Conservation (phyloP, 2,888 invertebrate genomes). For the Tuberolachnus salignus region DNA sequence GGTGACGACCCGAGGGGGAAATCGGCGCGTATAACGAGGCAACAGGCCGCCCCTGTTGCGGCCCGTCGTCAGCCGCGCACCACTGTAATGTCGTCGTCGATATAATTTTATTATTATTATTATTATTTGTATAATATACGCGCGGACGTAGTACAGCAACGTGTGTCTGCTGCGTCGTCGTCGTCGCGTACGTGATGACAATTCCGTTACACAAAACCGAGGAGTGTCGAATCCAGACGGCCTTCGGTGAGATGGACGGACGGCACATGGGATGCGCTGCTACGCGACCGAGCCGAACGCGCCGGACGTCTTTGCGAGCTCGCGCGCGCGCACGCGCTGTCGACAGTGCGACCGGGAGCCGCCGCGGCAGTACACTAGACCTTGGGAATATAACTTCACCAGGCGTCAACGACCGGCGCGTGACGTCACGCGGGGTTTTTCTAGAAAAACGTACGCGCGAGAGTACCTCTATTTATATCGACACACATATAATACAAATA, state of each 20-base stretch:
- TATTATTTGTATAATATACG: not conserved
- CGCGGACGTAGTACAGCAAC: no score
- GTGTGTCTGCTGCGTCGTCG: no score
- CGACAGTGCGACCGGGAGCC: no score
- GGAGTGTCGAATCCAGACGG: constrained; percentile 54
- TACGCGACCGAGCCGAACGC: not conserved
- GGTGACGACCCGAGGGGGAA: no score
- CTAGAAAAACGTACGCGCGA: constrained; percentile 9
- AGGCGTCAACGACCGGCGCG: constrained; percentile 46
- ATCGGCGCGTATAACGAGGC: no score
- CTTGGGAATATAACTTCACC: constrained; percentile 50
- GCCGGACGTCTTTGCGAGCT: no score
- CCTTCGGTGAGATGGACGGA: constrained; percentile 45
- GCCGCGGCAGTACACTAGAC: constrained; percentile 4
- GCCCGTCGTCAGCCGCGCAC: not conserved
- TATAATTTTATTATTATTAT: no score
- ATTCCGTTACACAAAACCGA: constrained; percentile 47
- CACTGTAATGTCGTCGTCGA: no score
- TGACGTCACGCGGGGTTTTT: constrained; percentile 52
- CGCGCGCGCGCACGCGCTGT: constrained; percentile 5
- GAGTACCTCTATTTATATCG: no score
- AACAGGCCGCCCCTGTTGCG: no score
- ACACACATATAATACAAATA: no score
- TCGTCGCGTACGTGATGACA: constrained; percentile 47
- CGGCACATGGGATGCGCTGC: not conserved